Evolutionary conservation across 2,888 invertebrate genomes (phyloP), one percentile per base, ranked within the genome.

Genomic region (Eupithecia dodoneata): DNA sequence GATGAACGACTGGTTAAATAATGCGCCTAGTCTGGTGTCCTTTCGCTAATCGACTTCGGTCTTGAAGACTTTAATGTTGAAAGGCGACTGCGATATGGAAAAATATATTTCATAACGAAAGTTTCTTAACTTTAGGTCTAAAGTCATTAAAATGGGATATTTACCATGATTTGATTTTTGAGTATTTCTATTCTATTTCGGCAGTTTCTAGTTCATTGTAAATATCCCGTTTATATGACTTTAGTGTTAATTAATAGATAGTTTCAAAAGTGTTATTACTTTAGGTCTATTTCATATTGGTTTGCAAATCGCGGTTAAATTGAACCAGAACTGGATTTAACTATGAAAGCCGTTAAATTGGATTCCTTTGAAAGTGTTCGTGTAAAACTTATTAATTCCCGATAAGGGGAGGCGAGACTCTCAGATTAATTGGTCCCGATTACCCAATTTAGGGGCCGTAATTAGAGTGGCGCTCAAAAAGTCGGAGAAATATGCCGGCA

Each of bases 351-450:
- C 71, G 45, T 71, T 6, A 71, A 73, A 74, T 66, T 67, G 73
- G 67, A 59, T 52, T 71, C 65, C 45, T 65, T 70, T 72, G 49
- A 70, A 73, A 74, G 65, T 74, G 41, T 47, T 76, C 71, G 72
- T 15, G n/a, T 30, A 81, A 85, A 87, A 87, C 84, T 87, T 87
- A 85, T 85, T 86, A 87, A 87, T 87, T 83, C 77, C 80, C 83
- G 84, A 86, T 85, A 77, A 80, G 82, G 80, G 42, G 79, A 78
- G 80, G 76, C 81, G 83, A 83, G 86, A 82, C 85, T 87, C 85
- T 87, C 84, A 89, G 89, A 91, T 92, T 88, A 90, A 92, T 91
- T 89, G 89, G 84, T 78, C 85, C 81, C 87, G 91, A 92, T 92
- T 90, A 90, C 87, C 86, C 45, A 81, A 87, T 85, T 85, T 86